Evolutionary conservation across 2,797 vertebrate species (phyloP), one percentile per base, ranked within the genome.

Genomic region (Odontamblyopus lacepedii): DNA sequence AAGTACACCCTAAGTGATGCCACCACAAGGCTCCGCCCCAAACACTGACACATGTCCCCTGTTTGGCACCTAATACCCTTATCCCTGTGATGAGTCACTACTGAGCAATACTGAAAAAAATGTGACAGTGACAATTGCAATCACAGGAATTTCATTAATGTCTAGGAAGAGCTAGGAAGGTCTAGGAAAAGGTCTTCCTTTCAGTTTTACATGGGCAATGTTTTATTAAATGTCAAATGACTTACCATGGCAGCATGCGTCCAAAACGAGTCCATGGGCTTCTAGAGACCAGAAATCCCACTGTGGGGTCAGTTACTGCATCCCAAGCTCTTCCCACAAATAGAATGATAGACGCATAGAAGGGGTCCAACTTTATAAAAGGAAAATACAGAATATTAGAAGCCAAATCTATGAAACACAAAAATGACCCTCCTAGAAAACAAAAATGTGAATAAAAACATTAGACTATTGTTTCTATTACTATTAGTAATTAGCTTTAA

Each of bases 301-400:
- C 94, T 6, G 97, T 92, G 64, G 98, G 98, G 78, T 99, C 98
- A 0, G 98, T 99, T 78, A 99, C 1, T 0, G 98, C 98, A 0
- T 99, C 98, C 97, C 98, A 99, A 3, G 95, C 96, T 71, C 97
- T 92, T 23, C 98, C 98, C 75, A 92, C 94, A 44, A 99, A 99
- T 13, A 99, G 89, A 80, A 99, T 98, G 88, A 99, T 97, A 77
- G 98, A 99, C 67, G 98, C 98, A 32, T 94, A 95, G 87, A 96
- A 97, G 8, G 98, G 94, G 60, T 95, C 93, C 87, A 99, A 71
- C 98, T 99, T 83, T 8, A 3, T 38, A 64, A 38, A 48, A 38
- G 15, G 15, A 62, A 66, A 15, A 81, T 1, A 26, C 3, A 29
- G 18, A 4, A 18, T 32, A 23, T 63, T 38, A 63, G 61, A 23